phyloP scores from a whole-genome alignment of 2,797 vertebrate genomes.

The Glossophaga mutica region DNA sequence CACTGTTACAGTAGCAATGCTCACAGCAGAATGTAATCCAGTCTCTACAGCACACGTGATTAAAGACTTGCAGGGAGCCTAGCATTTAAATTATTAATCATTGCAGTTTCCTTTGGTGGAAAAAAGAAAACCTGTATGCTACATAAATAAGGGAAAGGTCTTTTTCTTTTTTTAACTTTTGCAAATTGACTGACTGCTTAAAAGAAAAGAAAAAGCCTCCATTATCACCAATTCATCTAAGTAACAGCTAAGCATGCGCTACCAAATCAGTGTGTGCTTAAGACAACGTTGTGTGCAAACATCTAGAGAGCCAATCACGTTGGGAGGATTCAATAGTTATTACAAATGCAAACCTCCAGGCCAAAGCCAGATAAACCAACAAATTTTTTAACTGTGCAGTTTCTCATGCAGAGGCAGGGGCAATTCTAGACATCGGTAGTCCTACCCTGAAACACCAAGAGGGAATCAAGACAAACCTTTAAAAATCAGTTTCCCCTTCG shows the following conservation, averaged over 20 bases:
- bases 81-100: constrained; percentile 80
- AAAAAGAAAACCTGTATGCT: constrained; percentile 62
- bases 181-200: constrained; percentile 71
- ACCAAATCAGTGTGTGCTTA: constrained; percentile 42
- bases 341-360: neutral
- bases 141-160: constrained; percentile 62
- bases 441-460: neutral
- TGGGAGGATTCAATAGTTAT: constrained; percentile 49
- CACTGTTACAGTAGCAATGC: constrained; percentile 64
- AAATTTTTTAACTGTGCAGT: constrained; percentile 17
- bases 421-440: neutral
- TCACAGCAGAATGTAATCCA: neutral
- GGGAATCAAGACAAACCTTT: neutral
- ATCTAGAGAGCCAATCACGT: constrained; percentile 49
- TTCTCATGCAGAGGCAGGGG: neutral
- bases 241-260: constrained; percentile 51
- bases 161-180: constrained; percentile 59
- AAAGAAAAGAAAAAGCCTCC: constrained; percentile 47
- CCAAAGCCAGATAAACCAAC: constrained; percentile 35
- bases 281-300: constrained; percentile 60
- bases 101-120: constrained; percentile 60
- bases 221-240: constrained; percentile 55
- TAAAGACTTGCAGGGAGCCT: constrained; percentile 67
- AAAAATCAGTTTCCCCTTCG: neutral
- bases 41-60: constrained; percentile 55